Conservation (phyloP, 1,140 invertebrate species). For the Brachionus rotundiformis region DNA sequence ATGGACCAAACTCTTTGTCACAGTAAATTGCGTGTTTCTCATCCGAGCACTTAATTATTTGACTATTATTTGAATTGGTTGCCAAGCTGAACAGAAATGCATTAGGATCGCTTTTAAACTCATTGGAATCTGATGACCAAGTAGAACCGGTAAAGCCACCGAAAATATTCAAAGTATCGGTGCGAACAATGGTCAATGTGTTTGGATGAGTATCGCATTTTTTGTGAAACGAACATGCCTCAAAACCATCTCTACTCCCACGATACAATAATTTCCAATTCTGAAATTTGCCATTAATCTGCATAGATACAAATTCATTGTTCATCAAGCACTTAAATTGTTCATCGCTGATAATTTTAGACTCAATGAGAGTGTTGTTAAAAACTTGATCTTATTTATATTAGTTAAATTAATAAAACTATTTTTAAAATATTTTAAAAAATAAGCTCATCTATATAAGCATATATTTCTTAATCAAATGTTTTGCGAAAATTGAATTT, state of each 20-base stretch:
- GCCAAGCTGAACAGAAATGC: conserved; percentile 54
- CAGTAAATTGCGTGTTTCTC: not conserved
- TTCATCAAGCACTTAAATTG: not conserved
- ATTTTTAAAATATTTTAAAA: not conserved
- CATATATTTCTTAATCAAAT: no score
- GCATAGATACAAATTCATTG: not conserved
- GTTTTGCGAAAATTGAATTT: no score
- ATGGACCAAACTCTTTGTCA: conserved; percentile 18
- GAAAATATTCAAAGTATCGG: conserved; percentile 52
- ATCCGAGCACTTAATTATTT: conserved; percentile 4
- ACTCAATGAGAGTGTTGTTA: not conserved
- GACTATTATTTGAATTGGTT: not conserved
- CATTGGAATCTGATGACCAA: conserved; percentile 34
- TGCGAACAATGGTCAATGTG: conserved; percentile 54
- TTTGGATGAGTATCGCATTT: conserved; percentile 53
- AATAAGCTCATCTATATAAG: not conserved
- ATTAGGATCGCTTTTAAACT: conserved; percentile 28
- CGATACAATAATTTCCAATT: conserved; percentile 52
- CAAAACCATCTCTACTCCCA: conserved; percentile 52
- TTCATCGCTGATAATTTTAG: conserved; percentile 25
- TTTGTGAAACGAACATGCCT: conserved; percentile 52
- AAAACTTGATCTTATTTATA: not conserved
- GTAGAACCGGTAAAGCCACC: conserved; percentile 53
- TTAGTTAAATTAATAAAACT: no score
- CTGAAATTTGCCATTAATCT: not conserved